Evolutionary conservation across 2,113 vertebrate species (phyloP), one percentile per base, ranked within the genome.

Genomic region (Psammodynastes pulverulentus): DNA sequence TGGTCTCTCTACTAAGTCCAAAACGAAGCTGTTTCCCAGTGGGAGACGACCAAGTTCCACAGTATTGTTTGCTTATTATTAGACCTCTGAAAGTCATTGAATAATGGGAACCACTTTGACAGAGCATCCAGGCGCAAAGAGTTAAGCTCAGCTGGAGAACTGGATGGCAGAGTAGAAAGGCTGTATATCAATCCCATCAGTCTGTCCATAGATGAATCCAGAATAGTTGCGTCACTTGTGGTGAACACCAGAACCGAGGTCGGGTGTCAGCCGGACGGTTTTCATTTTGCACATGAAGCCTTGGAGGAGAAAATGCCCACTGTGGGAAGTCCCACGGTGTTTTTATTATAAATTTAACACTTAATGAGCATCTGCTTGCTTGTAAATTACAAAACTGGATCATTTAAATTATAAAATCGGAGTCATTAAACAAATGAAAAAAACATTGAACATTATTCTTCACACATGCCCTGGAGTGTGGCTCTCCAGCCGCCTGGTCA

Each of bases 401-500:
- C 34, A 24, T 88, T 91, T 62, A 39, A 24, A 91, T 79, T 9
- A 79, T 43, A 21, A 79, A 79, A 43, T 79, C 2, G 7, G 34
- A n/a, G 19, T 79, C 24, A 29, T 8, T 86, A 39, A 93, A 84
- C 93, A 94, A 93, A 56, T 84, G 13, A 26, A 43, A 94, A 91
- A 26, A 94, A 62, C 9, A 39, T 91, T 96, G 94, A 93, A 94
- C 87, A 46, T 13, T 13, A 39, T 90, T 95, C 62, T 90, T 95
- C 62, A 94, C 94, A 94, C 88, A 45, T 21, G 87, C 6, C 0
- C 72, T 92, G 91, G 92, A 92, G 91, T 87, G 26, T 89, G 29
- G 94, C 87, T 94, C 94, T 89, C 90, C 93, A 94, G 93, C 56
- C 96, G 92, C 93, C 95, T 94, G 96, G 92, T 88, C 53, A 93